Conservation (phyloP, 2,797 vertebrate species). For the Florisuga fusca region DNA sequence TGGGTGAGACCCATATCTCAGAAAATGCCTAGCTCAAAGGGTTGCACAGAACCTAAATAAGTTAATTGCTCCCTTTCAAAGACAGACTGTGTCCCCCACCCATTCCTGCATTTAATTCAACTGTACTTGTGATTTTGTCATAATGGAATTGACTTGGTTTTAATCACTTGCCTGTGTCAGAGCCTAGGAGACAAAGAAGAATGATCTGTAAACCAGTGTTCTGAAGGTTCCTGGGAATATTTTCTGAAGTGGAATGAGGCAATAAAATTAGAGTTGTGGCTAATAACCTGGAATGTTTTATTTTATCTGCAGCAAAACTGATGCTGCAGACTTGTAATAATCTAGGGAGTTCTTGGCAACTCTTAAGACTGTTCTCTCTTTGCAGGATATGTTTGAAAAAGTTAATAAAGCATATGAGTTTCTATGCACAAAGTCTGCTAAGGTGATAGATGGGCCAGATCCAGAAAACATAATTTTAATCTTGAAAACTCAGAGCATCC, state of each 20-base stretch:
- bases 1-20: not conserved
- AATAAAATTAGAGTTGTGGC: not conserved
- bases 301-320: not conserved
- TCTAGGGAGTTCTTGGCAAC: not conserved
- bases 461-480: slow-evolving; percentile 99
- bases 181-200: not conserved
- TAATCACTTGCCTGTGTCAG: not conserved
- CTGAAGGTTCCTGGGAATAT: not conserved
- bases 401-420: slow-evolving; percentile 99
- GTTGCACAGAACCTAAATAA: not conserved
- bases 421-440: slow-evolving; percentile 92
- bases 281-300: not conserved
- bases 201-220: not conserved
- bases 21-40: not conserved
- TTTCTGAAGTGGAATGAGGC: not conserved
- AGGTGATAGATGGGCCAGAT: slow-evolving; percentile 93
- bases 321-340: not conserved
- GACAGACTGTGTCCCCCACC: not conserved
- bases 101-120: not conserved
- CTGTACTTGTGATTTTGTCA: not conserved
- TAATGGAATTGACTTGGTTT: not conserved
- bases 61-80: not conserved
- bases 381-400: slow-evolving; percentile 96
- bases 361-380: not conserved
- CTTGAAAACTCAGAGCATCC: slow-evolving; percentile 97